Evolutionary conservation across 2,888 invertebrate genomes (phyloP).

Genomic region (Poecilobothrus nobilitatus): DNA sequence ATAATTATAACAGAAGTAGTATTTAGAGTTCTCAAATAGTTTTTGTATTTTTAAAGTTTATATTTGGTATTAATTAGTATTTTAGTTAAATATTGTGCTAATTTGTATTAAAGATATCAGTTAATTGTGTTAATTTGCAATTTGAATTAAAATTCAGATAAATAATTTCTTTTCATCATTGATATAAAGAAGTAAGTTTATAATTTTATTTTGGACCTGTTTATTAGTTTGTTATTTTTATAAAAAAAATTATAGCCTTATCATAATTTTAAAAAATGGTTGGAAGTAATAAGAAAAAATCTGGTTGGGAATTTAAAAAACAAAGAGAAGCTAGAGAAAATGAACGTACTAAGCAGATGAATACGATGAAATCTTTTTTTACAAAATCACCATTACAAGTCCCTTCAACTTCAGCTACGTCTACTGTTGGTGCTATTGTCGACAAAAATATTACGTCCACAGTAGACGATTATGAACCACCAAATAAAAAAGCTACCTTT

Average conservation of each 20-base stretch:
- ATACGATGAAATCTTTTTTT: conserved; percentile 10
- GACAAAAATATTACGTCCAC: conserved; percentile 7
- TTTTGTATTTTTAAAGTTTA: conserved; percentile 9
- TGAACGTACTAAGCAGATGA: conserved; percentile 11
- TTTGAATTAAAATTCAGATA: conserved; percentile 7
- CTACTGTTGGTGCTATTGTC: conserved; percentile 10
- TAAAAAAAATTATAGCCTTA: conserved; percentile 7
- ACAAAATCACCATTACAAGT: conserved; percentile 10
- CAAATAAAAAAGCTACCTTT: conserved; percentile 10
- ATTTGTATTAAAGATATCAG: conserved; percentile 7
- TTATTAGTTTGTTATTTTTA: conserved; percentile 2
- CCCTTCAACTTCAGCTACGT: conserved; percentile 11
- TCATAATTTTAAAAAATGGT: conserved; percentile 10
- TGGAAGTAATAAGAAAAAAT: conserved; percentile 10
- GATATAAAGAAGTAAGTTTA: conserved; percentile 8
- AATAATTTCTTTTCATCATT: conserved; percentile 9
- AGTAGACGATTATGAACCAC: conserved; percentile 10
- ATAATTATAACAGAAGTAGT: conserved; percentile 7
- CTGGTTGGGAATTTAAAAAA: conserved; percentile 11
- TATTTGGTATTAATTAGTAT: conserved; percentile 7
- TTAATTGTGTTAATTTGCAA: conserved; percentile 7
- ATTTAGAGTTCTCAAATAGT: conserved; percentile 8
- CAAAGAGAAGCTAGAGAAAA: conserved; percentile 9
- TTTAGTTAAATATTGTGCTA: conserved; percentile 7
- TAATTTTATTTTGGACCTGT: conserved; percentile 6